Conservation (phyloP, 2,797 vertebrate species). For the Hyperoplus lanceolatus region DNA sequence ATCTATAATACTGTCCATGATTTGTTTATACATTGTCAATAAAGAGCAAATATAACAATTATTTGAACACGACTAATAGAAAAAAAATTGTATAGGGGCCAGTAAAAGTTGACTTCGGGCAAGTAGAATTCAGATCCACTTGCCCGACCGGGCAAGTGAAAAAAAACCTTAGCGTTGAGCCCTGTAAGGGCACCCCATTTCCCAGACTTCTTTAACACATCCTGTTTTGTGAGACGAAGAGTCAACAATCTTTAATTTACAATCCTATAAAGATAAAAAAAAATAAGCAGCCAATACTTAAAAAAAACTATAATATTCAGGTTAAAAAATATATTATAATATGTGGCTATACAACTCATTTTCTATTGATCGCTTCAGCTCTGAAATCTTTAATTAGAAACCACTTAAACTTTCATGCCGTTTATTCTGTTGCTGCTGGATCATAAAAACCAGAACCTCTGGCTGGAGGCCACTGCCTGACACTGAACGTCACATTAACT, state of each 20-base stretch:
- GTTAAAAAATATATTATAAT: not conserved
- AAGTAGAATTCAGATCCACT: too few species aligned
- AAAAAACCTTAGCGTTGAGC: too few species aligned
- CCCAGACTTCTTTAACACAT: not conserved
- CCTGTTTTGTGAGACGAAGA: not conserved
- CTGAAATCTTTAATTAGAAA: not conserved
- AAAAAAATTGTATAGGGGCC: too few species aligned
- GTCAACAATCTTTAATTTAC: not conserved
- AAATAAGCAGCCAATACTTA: not conserved
- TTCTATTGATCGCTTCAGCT: not conserved
- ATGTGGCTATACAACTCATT: too few species aligned
- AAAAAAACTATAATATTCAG: not conserved
- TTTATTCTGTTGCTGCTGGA: not conserved
- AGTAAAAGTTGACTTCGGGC: too few species aligned
- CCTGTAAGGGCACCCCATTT: too few species aligned
- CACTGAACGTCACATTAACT: conserved; percentile 3
- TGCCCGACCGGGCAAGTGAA: too few species aligned
- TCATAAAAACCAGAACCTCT: not conserved
- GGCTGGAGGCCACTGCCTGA: conserved; percentile 5
- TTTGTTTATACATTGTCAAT: too few species aligned
- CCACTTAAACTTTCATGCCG: not conserved
- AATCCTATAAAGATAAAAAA: not conserved
- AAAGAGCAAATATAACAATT: too few species aligned
- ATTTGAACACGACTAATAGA: too few species aligned
- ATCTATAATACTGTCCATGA: too few species aligned